These are phyloP conservation scores for Acanthoscelides obtectus DNA, from an alignment of 2,888 invertebrate species.

Conservation along the genomic window DNA sequence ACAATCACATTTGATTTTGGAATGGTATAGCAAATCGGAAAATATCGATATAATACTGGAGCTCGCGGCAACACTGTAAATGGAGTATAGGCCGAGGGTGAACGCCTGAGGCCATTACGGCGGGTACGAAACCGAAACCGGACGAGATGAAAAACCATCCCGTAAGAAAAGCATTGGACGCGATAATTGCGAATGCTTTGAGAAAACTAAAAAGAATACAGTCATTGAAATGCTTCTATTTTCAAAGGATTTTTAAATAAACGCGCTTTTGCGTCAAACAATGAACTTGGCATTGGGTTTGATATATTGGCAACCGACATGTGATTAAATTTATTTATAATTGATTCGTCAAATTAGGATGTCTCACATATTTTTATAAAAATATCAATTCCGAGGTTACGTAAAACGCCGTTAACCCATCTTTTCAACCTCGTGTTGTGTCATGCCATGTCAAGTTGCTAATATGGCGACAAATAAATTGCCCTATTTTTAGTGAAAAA, in stretches of 20 bases:
- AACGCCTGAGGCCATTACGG: not conserved
- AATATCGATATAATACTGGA: not conserved
- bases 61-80: not conserved
- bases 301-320: slow-evolving; percentile 3
- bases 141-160: not conserved
- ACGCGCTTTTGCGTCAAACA: not conserved
- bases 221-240: not conserved
- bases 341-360: no score
- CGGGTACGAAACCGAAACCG: not conserved
- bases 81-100: not conserved
- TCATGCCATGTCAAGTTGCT: slow-evolving; percentile 20
- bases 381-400: not conserved
- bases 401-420: not conserved
- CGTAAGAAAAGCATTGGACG: not conserved
- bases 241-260: no score
- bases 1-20: no score
- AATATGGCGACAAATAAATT: slow-evolving; percentile 17
- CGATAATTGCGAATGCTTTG: not conserved
- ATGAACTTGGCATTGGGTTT: slow-evolving; percentile 7
- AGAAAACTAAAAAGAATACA: not conserved
- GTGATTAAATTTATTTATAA: not conserved
- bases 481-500: not conserved
- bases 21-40: not conserved
- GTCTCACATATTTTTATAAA: not conserved
- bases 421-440: not conserved